Percentiles rank a stretch among this genome's conserved stretches.
These are phyloP conservation scores for Drosophila azteca DNA, from an alignment of 1,140 invertebrate species.

Conservation along the genomic window DNA sequence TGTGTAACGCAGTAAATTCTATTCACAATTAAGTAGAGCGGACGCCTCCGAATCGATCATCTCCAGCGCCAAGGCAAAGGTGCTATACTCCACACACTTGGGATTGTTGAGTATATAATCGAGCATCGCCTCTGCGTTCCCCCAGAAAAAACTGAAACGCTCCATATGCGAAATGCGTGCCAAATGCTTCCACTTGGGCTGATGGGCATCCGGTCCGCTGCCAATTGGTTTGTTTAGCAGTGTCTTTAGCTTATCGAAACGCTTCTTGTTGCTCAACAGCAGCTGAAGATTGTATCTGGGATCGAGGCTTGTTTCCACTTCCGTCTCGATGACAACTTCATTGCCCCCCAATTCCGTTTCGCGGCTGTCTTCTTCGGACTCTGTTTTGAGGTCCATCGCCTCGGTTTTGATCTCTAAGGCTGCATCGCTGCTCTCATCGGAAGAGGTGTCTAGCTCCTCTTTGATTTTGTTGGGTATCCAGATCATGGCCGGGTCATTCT, in stretches of 20 bases:
- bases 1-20: slow-evolving; percentile 3
- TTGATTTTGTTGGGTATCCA: slow-evolving; percentile 69
- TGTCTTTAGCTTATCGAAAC: slow-evolving; percentile 31
- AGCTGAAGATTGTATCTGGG: slow-evolving; percentile 27
- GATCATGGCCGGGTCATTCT: slow-evolving; percentile 52
- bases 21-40: slow-evolving; percentile 35
- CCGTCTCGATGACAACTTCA: neutral
- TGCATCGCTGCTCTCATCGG: slow-evolving; percentile 68
- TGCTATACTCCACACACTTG: slow-evolving; percentile 30
- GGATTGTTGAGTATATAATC: slow-evolving; percentile 60
- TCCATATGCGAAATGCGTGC: slow-evolving; percentile 43
- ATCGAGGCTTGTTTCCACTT: neutral
- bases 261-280: slow-evolving; percentile 32
- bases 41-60: slow-evolving; percentile 22
- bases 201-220: slow-evolving; percentile 1
- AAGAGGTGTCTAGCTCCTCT: slow-evolving; percentile 64
- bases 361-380: slow-evolving; percentile 23
- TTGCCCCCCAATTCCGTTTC: neutral
- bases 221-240: slow-evolving; percentile 41
- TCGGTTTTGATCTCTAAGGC: slow-evolving; percentile 28
- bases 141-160: slow-evolving; percentile 58
- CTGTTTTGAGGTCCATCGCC: slow-evolving; percentile 46
- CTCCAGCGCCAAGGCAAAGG: slow-evolving; percentile 42
- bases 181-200: slow-evolving; percentile 63
- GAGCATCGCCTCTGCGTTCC: slow-evolving; percentile 56